Evolutionary conservation across 2,888 invertebrate genomes (phyloP), one percentile per base, ranked within the genome.

Genomic region (Pollenia labialis): DNA sequence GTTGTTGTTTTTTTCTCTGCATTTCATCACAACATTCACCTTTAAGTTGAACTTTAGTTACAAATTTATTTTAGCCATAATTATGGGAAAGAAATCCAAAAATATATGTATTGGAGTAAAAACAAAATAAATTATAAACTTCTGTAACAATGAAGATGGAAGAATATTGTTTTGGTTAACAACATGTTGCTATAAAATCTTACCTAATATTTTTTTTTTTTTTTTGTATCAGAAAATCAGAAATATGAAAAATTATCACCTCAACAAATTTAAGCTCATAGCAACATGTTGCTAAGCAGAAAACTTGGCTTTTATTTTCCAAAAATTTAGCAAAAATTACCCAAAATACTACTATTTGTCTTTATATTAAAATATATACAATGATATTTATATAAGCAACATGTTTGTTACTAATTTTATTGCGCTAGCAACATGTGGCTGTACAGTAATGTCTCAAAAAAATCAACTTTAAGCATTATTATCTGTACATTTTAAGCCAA

Each of bases 11-110:
- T 32, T 32, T 32, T 32, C 32, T 32, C 32, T 76, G 76, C 68
- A 84, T 77, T 77, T 81, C 62, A 77, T 74, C 84, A 84, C 81
- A 87, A 74, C 50, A 81, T 79, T 81, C 85, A 87, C 80, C 81
- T 81, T 81, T 68, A 69, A 77, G 69, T 18, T 72, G 77, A 85
- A 85, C 84, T 72, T 60, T 77, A 50, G 72, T 77, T 68, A 66
- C 84, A 75, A 81, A 77, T 68, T 74, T 66, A 81, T 81, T 84
- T 84, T 48, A 69, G 60, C 66, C 60, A 71, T 81, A 85, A 87
- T 83, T 83, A 81, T 83, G 86, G 80, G 71, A 86, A 86, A 62
- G 50, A 69, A 74, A 71, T 62, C 75, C n/a, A 46, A 77, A 80
- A 86, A 72, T 64, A 80, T 71, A 23, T 23, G 18, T 23, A 40